These are phyloP conservation scores for Rana temporaria DNA, from an alignment of 2,113 vertebrate genomes.

Conservation along the genomic window DNA sequence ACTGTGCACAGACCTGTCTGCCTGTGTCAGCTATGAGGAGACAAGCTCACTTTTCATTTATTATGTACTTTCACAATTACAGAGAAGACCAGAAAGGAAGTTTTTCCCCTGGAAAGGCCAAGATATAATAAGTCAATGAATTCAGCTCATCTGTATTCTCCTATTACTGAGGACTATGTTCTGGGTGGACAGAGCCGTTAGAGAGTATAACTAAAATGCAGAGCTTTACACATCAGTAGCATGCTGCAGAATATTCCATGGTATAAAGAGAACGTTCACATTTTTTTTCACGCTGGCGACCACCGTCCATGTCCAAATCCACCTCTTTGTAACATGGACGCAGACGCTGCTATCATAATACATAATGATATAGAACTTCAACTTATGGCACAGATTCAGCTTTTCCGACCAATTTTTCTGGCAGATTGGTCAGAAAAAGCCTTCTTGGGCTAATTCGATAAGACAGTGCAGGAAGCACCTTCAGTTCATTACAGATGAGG, in stretches of 20 bases:
- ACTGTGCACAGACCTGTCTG: too few relatives aligned
- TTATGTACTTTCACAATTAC: too few relatives aligned
- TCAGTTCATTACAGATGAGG: too few relatives aligned
- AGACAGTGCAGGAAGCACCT: too few relatives aligned
- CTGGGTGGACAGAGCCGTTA: too few relatives aligned
- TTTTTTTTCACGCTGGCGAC: conserved; percentile 57
- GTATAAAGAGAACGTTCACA: conserved; percentile 72
- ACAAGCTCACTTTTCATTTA: too few relatives aligned
- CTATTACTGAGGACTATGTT: too few relatives aligned
- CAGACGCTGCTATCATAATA: conserved; percentile 12
- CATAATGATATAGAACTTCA: conserved; percentile 9
- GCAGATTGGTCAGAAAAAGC: conserved; percentile 5
- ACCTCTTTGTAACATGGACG: background rate
- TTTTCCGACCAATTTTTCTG: background rate
- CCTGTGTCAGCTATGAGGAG: too few relatives aligned
- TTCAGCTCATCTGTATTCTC: too few relatives aligned
- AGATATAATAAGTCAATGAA: too few relatives aligned
- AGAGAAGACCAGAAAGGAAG: too few relatives aligned
- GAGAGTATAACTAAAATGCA: background rate
- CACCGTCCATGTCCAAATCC: conserved; percentile 24
- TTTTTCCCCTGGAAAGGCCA: too few relatives aligned
- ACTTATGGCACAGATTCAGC: conserved; percentile 37
- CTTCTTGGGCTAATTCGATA: background rate
- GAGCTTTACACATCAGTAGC: conserved; percentile 73
- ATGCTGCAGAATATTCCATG: conserved; percentile 69